These are phyloP conservation scores for Apis florea DNA, from an alignment of 1,140 invertebrate genomes.

Conservation along the genomic window DNA sequence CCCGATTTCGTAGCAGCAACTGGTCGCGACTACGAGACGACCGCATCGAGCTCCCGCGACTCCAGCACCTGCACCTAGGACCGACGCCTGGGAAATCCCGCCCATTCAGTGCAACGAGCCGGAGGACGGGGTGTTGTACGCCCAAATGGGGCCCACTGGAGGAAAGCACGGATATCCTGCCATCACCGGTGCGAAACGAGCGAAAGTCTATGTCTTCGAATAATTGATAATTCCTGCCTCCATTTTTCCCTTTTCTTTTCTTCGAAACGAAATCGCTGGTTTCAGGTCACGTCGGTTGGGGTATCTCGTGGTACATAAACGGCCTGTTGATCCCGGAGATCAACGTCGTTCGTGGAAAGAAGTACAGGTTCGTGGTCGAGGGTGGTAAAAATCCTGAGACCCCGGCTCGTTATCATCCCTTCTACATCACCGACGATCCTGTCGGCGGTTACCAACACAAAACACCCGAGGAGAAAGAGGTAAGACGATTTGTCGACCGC, in stretches of 20 bases:
- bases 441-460: conserved; percentile 94
- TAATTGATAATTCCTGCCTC: too few species aligned
- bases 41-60: conserved; percentile 81
- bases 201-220: not conserved
- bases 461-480: conserved; percentile 89
- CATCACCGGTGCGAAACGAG: conserved; percentile 86
- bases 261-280: conserved; percentile 14
- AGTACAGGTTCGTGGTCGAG: conserved; percentile 95
- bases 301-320: conserved; percentile 97
- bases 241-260: too few species aligned
- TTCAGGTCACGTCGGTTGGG: conserved; percentile 94
- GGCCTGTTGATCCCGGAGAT: conserved; percentile 96
- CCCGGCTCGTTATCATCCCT: conserved; percentile 94
- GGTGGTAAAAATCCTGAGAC: conserved; percentile 89
- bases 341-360: conserved; percentile 93
- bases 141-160: conserved; percentile 94
- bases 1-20: conserved; percentile 15
- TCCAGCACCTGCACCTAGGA: conserved; percentile 83
- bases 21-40: conserved; percentile 65
- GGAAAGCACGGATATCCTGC: conserved; percentile 92
- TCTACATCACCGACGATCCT: conserved; percentile 96
- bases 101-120: conserved; percentile 93
- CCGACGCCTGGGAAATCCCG: conserved; percentile 90
- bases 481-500: too few species aligned
- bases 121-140: conserved; percentile 93